Evolutionary conservation across 2,888 invertebrate genomes (phyloP).

Genomic region (Heteromurus nitidus): DNA sequence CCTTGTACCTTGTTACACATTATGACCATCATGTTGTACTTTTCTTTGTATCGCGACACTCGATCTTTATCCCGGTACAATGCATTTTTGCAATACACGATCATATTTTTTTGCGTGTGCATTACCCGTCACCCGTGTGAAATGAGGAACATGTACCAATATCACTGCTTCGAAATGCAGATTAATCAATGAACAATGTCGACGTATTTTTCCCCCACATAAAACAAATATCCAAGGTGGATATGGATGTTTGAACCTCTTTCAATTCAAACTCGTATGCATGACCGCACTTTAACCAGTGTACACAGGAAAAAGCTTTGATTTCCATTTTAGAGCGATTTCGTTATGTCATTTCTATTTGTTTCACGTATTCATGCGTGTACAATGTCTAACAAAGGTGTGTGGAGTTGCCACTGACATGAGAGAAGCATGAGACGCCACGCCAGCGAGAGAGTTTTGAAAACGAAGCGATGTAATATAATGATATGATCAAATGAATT

Average conservation of each 20-base stretch:
- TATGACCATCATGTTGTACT: constrained; percentile 10
- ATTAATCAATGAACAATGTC: constrained; percentile 10
- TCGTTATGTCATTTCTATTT: constrained; percentile 24
- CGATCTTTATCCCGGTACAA: constrained; percentile 47
- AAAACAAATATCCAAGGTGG: no score
- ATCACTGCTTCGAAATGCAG: neutral
- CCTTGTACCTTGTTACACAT: constrained; percentile 44
- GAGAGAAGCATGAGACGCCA: neutral
- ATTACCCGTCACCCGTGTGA: constrained; percentile 13
- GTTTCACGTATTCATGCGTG: constrained; percentile 8
- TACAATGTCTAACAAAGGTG: no score
- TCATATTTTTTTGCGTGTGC: neutral
- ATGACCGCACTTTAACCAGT: neutral
- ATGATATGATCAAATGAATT: neutral
- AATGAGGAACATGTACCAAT: neutral
- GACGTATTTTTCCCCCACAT: no score
- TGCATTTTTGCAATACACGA: constrained; percentile 23
- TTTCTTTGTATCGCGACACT: constrained; percentile 39
- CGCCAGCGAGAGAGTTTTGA: neutral
- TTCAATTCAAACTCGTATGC: neutral
- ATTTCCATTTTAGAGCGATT: neutral
- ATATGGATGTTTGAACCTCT: no score
- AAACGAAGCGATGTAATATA: no score
- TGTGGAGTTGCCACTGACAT: constrained; percentile 15
- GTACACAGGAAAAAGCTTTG: neutral